phyloP scores from a whole-genome alignment of 2,797 vertebrate genomes.

The Paramormyrops hopkinsi region DNA sequence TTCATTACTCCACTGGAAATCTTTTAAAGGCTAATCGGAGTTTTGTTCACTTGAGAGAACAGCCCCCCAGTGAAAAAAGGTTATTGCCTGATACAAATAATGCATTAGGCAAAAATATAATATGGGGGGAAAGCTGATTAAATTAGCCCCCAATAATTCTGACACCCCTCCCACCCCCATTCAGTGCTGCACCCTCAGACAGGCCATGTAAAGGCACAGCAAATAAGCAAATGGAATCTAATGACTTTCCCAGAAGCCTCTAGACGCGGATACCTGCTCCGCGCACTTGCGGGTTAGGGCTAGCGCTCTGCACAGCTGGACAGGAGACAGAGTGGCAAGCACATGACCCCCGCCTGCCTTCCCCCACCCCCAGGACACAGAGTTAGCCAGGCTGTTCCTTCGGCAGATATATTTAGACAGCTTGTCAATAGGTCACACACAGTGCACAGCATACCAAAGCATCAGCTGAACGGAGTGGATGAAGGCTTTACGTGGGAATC shows the following conservation, averaged over 20 bases:
- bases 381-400: slow-evolving; percentile 29
- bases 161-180: background rate
- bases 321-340: background rate
- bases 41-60: slow-evolving; percentile 16
- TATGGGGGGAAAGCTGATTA: slow-evolving; percentile 39
- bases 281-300: background rate
- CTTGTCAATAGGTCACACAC: slow-evolving; percentile 40
- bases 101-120: slow-evolving; percentile 35
- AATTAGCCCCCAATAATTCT: slow-evolving; percentile 33
- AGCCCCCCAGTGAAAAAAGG: slow-evolving; percentile 9
- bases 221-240: background rate
- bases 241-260: background rate
- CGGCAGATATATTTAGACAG: slow-evolving; percentile 51
- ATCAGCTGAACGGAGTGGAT: background rate
- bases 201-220: background rate
- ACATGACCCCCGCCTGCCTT: background rate
- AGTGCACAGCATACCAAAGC: background rate
- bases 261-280: background rate
- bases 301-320: background rate
- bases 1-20: slow-evolving; percentile 60
- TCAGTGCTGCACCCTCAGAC: background rate
- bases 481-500: background rate
- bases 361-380: slow-evolving; percentile 18
- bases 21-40: slow-evolving; percentile 43
- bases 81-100: slow-evolving; percentile 23